Evolutionary conservation across 2,113 vertebrate genomes (phyloP).

Genomic region (Myotis lucifugus): DNA sequence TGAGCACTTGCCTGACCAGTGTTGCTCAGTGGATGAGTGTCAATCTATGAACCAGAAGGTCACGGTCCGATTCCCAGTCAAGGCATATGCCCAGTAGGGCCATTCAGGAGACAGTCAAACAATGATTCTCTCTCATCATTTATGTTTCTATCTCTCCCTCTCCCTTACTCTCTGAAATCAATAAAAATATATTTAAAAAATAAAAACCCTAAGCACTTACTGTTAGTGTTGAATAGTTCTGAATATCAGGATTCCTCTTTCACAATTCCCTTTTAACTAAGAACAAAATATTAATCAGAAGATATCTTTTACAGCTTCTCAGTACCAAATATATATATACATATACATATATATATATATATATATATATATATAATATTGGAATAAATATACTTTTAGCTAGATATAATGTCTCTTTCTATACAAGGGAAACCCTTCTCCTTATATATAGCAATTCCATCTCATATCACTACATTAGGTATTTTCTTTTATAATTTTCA

Average conservation of each 20-base stretch:
- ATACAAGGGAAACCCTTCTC: neutral
- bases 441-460: neutral
- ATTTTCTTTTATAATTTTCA: neutral
- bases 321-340: neutral
- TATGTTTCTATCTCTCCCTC: no score
- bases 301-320: neutral
- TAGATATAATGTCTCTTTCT: neutral
- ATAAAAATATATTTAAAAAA: no score
- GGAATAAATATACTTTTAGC: neutral
- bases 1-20: neutral
- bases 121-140: no score
- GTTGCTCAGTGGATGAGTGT: no score
- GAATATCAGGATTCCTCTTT: neutral
- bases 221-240: neutral
- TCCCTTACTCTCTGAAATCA: no score
- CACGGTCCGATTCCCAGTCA: no score
- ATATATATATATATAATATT: neutral
- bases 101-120: no score
- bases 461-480: neutral
- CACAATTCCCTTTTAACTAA: neutral
- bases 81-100: no score
- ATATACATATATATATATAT: neutral
- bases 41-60: no score
- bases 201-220: neutral
- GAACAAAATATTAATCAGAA: neutral